Percentiles rank a stretch among this genome's conserved stretches.
Evolutionary conservation across 2,888 invertebrate genomes (phyloP).

Genomic region (Chrysolina americana): DNA sequence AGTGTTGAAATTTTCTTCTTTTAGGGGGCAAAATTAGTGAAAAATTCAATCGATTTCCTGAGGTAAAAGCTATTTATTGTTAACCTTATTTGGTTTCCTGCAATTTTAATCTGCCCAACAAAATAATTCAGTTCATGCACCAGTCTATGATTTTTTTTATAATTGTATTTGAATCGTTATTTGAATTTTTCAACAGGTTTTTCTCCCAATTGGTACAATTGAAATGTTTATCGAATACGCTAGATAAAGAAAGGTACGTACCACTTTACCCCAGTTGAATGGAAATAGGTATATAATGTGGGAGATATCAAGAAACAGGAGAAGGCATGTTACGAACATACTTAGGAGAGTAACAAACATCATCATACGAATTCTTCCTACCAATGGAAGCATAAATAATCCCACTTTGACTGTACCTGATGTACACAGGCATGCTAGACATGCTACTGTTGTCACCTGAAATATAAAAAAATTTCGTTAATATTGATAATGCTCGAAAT

Average conservation of each 20-base stretch:
- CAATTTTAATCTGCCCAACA: no score
- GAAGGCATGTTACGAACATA: constrained; percentile 80
- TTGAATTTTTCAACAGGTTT: no score
- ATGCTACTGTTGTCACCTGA: constrained; percentile 81
- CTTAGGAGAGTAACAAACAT: constrained; percentile 84
- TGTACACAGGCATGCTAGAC: constrained; percentile 81
- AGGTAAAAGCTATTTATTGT: no score
- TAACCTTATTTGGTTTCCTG: no score
- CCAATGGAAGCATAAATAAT: constrained; percentile 83
- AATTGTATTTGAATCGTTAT: no score
- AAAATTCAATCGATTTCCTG: no score
- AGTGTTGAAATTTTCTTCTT: no score
- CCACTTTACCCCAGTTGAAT: constrained; percentile 85
- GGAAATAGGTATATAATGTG: constrained; percentile 85
- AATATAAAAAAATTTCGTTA: constrained; percentile 9
- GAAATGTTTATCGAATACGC: no score
- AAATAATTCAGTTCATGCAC: no score
- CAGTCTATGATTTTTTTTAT: no score
- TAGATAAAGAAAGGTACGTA: constrained; percentile 68
- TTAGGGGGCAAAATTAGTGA: no score
- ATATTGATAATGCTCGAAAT: neutral
- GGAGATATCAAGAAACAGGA: constrained; percentile 85
- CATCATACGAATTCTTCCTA: constrained; percentile 83
- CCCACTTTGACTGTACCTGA: constrained; percentile 84
- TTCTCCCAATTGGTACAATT: no score